Conservation (phyloP, 2,113 vertebrate genomes). For the Pongo abelii region DNA sequence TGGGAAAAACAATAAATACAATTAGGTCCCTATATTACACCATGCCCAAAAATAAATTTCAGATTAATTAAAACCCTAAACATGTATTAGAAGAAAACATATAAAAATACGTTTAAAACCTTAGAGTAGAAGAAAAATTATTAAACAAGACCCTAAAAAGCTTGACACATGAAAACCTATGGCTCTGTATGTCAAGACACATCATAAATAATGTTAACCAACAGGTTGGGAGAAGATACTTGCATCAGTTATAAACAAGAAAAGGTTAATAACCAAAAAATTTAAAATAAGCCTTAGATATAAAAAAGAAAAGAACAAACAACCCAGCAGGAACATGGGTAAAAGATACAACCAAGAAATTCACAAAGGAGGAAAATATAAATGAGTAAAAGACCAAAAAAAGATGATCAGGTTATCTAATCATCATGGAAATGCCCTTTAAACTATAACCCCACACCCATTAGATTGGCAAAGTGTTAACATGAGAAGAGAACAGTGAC, state of each 20-base stretch:
- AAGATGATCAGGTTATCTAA: background rate
- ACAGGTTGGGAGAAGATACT: background rate
- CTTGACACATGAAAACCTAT: background rate
- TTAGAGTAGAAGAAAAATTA: background rate
- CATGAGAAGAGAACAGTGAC: background rate
- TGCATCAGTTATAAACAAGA: background rate
- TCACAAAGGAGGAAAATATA: background rate
- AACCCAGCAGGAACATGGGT: background rate
- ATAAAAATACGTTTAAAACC: background rate
- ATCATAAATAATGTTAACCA: background rate
- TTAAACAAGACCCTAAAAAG: background rate
- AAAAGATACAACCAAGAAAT: constrained; percentile 22
- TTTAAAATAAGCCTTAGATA: background rate
- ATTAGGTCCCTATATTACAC: background rate
- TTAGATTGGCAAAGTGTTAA: background rate
- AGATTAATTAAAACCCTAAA: constrained; percentile 15
- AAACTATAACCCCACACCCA: background rate
- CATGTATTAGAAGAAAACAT: background rate
- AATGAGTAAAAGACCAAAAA: background rate
- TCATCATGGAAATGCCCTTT: background rate
- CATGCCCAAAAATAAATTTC: background rate
- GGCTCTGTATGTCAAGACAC: background rate
- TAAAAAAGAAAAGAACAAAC: background rate
- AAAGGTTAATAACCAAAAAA: background rate
- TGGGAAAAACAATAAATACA: background rate